phyloP scores from a whole-genome alignment of 2,888 invertebrate species.

The Nasonia oneida region DNA sequence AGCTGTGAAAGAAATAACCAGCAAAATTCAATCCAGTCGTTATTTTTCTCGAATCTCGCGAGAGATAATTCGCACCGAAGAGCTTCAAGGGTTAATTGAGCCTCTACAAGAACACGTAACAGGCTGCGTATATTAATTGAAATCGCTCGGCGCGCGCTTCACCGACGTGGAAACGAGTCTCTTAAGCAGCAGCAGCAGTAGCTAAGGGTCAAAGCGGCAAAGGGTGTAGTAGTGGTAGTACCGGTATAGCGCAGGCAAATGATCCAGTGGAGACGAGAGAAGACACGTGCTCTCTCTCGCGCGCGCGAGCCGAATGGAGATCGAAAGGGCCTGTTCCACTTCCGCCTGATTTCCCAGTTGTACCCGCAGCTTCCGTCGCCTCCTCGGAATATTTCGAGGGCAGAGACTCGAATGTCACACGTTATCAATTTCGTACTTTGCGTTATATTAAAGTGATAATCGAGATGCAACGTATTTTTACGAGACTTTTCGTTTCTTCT shows the following conservation, averaged over 20 bases:
- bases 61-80: too few species aligned
- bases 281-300: conserved; percentile 36
- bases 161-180: conserved; percentile 21
- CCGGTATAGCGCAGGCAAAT: conserved; percentile 2
- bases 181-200: background rate
- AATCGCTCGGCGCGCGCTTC: conserved; percentile 9
- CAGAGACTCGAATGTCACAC: background rate
- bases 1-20: background rate
- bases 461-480: background rate
- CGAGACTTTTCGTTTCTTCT: background rate
- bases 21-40: conserved; percentile 23
- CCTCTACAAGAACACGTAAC: background rate
- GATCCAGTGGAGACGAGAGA: conserved; percentile 15
- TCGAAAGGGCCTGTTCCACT: conserved; percentile 55
- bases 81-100: background rate
- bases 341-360: conserved; percentile 59
- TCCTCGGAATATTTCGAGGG: conserved; percentile 33
- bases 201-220: background rate
- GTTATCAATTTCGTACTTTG: conserved; percentile 39
- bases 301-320: conserved; percentile 38
- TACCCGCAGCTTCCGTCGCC: background rate
- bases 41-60: background rate
- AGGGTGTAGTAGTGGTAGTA: background rate
- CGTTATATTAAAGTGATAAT: conserved; percentile 16
- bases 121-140: conserved; percentile 24